A percentile compares a stretch with the other conserved stretches of the same genome.
Conservation (phyloP, 23 tunicate species). For the Aplidium turbinatum region DNA sequence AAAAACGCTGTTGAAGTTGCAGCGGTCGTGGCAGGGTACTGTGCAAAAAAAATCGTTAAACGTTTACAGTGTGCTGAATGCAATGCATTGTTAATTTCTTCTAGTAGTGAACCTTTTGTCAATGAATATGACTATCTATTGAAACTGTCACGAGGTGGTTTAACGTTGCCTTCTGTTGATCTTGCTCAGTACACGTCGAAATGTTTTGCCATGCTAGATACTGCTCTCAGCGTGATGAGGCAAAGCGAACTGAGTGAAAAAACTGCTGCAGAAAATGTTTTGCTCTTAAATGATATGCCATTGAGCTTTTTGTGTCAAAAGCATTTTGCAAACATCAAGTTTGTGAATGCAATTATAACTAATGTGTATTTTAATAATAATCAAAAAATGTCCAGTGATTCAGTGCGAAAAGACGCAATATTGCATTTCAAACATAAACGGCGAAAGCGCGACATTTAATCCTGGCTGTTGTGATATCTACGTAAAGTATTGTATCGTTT, state of each 20-base stretch:
- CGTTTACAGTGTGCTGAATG: not conserved
- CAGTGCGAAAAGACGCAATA: constrained; percentile 1
- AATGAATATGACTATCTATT: constrained; percentile 5
- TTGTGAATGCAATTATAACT: not conserved
- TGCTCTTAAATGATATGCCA: not conserved
- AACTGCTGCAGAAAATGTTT: constrained; percentile 8
- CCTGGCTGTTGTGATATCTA: no score
- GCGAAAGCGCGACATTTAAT: no score
- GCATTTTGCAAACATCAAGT: not conserved
- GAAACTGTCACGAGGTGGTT: no score
- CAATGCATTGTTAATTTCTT: no score
- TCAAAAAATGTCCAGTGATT: not conserved
- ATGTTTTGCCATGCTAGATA: constrained; percentile 3
- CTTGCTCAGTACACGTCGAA: not conserved
- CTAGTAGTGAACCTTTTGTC: no score
- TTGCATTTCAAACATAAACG: not conserved
- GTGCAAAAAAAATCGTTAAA: constrained; percentile 1
- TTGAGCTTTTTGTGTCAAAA: not conserved
- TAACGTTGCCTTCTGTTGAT: not conserved
- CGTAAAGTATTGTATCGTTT: no score
- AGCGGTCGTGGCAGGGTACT: constrained; percentile 11
- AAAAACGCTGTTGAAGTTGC: not conserved
- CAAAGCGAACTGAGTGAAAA: not conserved
- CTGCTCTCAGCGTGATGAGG: not conserved
- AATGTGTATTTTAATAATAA: not conserved